Evolutionary conservation across 2,113 vertebrate species (phyloP).

Genomic region (Pedionomus torquatus): DNA sequence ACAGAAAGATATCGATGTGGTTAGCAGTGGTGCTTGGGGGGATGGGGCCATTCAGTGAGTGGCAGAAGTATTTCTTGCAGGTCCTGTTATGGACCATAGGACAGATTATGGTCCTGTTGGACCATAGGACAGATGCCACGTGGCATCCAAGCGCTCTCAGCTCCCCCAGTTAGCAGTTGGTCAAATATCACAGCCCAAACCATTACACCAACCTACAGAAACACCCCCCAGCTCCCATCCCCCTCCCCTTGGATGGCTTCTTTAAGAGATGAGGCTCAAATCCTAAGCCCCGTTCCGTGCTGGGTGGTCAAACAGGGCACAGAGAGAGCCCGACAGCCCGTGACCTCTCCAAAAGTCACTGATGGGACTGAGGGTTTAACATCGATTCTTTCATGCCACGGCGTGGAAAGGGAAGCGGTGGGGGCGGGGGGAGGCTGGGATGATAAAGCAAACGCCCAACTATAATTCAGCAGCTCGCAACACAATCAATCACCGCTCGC

Average conservation of each 20-base stretch:
- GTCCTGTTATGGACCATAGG: no score
- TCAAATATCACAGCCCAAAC: background rate
- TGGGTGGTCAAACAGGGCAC: background rate
- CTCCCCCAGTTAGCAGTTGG: no score
- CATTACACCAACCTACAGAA: background rate
- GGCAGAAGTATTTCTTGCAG: background rate
- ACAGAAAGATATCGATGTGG: background rate
- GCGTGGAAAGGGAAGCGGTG: background rate
- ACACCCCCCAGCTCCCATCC: background rate
- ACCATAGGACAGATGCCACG: no score
- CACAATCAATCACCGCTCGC: slow-evolving; percentile 16
- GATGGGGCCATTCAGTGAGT: background rate
- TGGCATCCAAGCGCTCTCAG: no score
- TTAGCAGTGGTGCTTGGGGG: background rate
- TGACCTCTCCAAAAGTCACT: slow-evolving; percentile 35
- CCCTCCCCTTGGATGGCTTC: rapidly evolving
- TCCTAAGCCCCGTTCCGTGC: background rate
- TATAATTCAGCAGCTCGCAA: slow-evolving; percentile 42
- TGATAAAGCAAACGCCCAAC: slow-evolving; percentile 2
- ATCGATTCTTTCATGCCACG: slow-evolving; percentile 31
- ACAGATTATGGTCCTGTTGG: no score
- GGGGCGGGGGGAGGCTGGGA: background rate
- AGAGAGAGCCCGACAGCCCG: background rate
- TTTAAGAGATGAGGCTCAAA: background rate
- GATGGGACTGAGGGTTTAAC: slow-evolving; percentile 57